phyloP scores from a whole-genome alignment of 2,888 invertebrate genomes.

The Agrotis exclamationis region DNA sequence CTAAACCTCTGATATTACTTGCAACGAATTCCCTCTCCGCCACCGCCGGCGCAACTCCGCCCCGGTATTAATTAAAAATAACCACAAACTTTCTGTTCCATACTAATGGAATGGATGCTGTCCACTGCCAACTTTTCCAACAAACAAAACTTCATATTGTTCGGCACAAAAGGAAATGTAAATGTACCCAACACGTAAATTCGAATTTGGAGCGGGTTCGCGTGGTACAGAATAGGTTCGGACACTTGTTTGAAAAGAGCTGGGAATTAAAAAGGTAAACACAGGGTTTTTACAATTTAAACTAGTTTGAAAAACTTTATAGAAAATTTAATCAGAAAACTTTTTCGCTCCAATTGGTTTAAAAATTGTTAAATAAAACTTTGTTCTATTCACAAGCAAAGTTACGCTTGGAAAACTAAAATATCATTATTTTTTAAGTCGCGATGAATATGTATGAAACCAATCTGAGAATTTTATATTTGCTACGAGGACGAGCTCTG shows the following conservation, averaged over 20 bases:
- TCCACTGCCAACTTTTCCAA: conserved; percentile 73
- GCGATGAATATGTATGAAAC: conserved; percentile 25
- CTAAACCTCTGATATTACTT: conserved; percentile 63
- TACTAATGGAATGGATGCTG: conserved; percentile 70
- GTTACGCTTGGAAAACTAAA: conserved; percentile 4
- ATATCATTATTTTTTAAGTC: conserved; percentile 6
- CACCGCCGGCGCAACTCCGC: conserved; percentile 62
- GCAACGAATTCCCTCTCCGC: conserved; percentile 58
- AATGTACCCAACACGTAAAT: conserved; percentile 61
- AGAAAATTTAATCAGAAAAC: background rate
- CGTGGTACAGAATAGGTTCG: conserved; percentile 27
- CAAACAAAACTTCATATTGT: conserved; percentile 71
- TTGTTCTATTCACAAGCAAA: background rate
- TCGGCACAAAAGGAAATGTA: conserved; percentile 68
- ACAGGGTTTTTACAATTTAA: background rate
- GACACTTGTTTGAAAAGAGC: conserved; percentile 11
- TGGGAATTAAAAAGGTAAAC: background rate
- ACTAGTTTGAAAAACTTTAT: background rate
- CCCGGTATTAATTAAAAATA: conserved; percentile 74
- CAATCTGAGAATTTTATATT: conserved; percentile 11
- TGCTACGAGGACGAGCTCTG: conserved; percentile 2
- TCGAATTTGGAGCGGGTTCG: conserved; percentile 41
- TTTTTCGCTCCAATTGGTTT: conserved; percentile 2
- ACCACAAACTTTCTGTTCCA: conserved; percentile 71
- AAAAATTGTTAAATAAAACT: conserved; percentile 4